These are phyloP conservation scores for Orthonychiurus folsomi DNA, from an alignment of 2,888 invertebrate species.

Conservation along the genomic window DNA sequence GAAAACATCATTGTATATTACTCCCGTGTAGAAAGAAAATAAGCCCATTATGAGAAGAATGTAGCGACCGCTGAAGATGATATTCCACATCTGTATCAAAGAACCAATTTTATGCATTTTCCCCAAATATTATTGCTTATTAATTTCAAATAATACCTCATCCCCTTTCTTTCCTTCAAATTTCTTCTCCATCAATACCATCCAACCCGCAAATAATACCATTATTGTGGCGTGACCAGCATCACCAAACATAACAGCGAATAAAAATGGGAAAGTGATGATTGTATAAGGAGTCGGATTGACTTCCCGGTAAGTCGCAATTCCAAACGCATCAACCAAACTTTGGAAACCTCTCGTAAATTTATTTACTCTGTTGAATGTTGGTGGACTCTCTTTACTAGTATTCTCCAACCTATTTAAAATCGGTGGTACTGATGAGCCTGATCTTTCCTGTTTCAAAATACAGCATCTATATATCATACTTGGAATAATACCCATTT, in stretches of 20 bases:
- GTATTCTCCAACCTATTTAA: slow-evolving; percentile 85
- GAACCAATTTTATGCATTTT: background rate
- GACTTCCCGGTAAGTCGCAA: slow-evolving; percentile 90
- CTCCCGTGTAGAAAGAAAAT: slow-evolving; percentile 95
- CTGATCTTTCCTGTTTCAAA: slow-evolving; percentile 76
- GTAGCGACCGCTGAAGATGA: slow-evolving; percentile 96
- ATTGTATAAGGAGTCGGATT: slow-evolving; percentile 97
- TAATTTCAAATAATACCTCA: slow-evolving; percentile 53
- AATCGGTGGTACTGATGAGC: slow-evolving; percentile 90
- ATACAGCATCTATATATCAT: too few relatives aligned
- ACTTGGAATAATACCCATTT: too few relatives aligned
- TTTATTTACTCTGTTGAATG: slow-evolving; percentile 91
- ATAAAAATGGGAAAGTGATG: slow-evolving; percentile 94
- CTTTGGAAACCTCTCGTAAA: slow-evolving; percentile 91
- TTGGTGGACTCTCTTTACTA: slow-evolving; percentile 82
- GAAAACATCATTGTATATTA: slow-evolving; percentile 96
- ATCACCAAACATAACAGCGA: slow-evolving; percentile 99
- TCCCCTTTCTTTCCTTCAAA: slow-evolving; percentile 66
- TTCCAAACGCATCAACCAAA: slow-evolving; percentile 92
- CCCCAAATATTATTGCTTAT: background rate
- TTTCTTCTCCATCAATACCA: slow-evolving; percentile 82
- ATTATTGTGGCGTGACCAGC: slow-evolving; percentile 87
- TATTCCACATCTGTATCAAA: slow-evolving; percentile 77
- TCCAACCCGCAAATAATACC: slow-evolving; percentile 87
- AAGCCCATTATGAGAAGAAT: slow-evolving; percentile 93